Percentiles rank a stretch among this genome's conserved stretches.
phyloP scores from a whole-genome alignment of 2,797 vertebrate genomes.

The Propithecus perrieri region DNA sequence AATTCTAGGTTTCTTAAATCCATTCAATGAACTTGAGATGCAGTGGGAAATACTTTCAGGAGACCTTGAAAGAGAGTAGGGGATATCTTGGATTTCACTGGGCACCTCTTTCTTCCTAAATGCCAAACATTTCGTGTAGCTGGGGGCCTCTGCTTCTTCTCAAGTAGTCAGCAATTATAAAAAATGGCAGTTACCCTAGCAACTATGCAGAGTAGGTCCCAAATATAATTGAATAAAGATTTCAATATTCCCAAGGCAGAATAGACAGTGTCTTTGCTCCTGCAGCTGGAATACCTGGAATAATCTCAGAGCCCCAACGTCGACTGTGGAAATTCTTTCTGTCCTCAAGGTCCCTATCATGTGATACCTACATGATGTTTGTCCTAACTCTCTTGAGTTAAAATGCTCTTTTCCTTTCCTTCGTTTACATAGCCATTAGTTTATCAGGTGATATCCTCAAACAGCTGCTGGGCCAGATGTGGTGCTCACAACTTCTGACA shows the following conservation, averaged over 20 bases:
- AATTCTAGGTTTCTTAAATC: not conserved
- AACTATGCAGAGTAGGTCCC: not conserved
- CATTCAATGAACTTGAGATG: not conserved
- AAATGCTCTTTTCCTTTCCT: not conserved
- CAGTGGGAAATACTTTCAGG: not conserved
- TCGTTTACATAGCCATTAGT: rapidly evolving
- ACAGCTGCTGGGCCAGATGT: too few species aligned
- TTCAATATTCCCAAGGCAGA: not conserved
- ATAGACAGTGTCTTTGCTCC: not conserved
- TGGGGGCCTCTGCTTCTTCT: not conserved
- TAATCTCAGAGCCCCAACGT: not conserved
- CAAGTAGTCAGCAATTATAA: not conserved
- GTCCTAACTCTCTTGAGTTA: not conserved
- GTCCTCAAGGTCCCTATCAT: not conserved
- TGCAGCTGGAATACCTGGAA: not conserved
- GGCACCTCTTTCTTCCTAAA: not conserved
- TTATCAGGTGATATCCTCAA: not conserved
- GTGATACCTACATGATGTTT: not conserved
- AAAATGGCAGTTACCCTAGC: not conserved
- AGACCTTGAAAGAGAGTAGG: not conserved
- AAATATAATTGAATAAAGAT: not conserved
- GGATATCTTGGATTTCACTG: not conserved
- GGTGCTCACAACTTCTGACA: not conserved
- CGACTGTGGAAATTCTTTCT: not conserved
- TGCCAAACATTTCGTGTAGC: not conserved